A percentile compares a stretch with the other conserved stretches of the same genome.
Conservation (phyloP, 2,113 vertebrate species). For the Salvelinus namaycush region DNA sequence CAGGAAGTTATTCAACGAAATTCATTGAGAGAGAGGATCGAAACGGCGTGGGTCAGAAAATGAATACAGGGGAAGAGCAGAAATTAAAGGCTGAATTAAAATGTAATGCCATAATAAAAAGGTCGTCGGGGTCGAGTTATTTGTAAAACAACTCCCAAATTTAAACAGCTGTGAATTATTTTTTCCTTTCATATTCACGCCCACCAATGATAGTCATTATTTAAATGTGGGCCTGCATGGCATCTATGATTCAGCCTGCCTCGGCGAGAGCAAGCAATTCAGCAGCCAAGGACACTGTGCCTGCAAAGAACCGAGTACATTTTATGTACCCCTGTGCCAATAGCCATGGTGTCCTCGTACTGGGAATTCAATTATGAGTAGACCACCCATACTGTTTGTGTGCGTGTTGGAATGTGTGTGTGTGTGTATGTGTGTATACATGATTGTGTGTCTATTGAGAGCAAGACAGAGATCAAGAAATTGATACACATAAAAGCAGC, state of each 20-base stretch:
- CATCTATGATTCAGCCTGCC: constrained; percentile 21
- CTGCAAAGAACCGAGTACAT: background rate
- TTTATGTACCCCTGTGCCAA: background rate
- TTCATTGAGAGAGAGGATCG: background rate
- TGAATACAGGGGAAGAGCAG: constrained; percentile 34
- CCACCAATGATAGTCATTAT: constrained; percentile 37
- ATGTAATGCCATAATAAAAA: constrained; percentile 39
- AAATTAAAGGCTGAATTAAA: constrained; percentile 41
- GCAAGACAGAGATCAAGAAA: background rate
- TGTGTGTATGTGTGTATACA: background rate
- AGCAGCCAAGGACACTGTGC: constrained; percentile 5
- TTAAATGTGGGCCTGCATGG: constrained; percentile 26
- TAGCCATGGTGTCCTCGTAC: constrained; percentile 13
- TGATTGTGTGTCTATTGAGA: background rate
- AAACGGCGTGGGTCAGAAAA: constrained; percentile 1
- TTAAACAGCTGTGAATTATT: constrained; percentile 16
- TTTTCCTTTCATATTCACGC: constrained; percentile 13
- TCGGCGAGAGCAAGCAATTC: constrained; percentile 14
- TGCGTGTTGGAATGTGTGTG: background rate
- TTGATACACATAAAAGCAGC: background rate
- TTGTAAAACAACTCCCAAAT: constrained; percentile 21
- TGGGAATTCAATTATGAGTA: background rate
- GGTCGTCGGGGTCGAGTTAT: constrained; percentile 38
- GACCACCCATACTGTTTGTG: background rate
- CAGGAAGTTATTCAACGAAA: background rate